These are phyloP conservation scores for Peromyscus attwateri DNA, from an alignment of 2,797 vertebrate genomes.

Conservation along the genomic window DNA sequence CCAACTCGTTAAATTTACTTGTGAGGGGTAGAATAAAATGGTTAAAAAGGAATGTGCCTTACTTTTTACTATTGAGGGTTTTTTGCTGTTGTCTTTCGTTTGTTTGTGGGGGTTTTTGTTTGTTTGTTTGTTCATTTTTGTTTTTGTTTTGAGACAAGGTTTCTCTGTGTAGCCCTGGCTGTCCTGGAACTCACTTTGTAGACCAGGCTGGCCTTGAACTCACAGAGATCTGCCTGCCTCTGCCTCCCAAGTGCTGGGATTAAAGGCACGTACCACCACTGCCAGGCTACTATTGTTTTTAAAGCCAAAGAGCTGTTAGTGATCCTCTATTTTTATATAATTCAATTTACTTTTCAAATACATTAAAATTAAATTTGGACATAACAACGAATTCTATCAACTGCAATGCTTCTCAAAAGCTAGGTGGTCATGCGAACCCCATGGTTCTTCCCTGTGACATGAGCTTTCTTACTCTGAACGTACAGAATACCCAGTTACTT, in stretches of 20 bases:
- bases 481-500: not conserved
- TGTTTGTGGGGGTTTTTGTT: too few species aligned
- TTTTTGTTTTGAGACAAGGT: not conserved
- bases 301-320: constrained; percentile 22
- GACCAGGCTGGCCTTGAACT: not conserved
- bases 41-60: not conserved
- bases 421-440: not conserved
- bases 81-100: not conserved
- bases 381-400: not conserved
- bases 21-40: not conserved
- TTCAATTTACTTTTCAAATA: constrained; percentile 33
- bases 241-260: not conserved
- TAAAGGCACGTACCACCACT: not conserved
- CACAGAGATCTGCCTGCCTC: not conserved
- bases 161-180: not conserved
- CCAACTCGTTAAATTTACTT: constrained; percentile 14
- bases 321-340: constrained; percentile 10
- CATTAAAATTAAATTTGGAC: constrained; percentile 27
- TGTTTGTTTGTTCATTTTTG: not conserved
- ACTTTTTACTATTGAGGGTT: not conserved
- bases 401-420: not conserved
- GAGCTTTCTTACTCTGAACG: constrained; percentile 18
- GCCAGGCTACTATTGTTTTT: not conserved
- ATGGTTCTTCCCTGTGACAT: not conserved
- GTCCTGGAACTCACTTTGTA: not conserved